phyloP scores from a whole-genome alignment of 2,113 vertebrate species.

The Nyctibius bracteatus region DNA sequence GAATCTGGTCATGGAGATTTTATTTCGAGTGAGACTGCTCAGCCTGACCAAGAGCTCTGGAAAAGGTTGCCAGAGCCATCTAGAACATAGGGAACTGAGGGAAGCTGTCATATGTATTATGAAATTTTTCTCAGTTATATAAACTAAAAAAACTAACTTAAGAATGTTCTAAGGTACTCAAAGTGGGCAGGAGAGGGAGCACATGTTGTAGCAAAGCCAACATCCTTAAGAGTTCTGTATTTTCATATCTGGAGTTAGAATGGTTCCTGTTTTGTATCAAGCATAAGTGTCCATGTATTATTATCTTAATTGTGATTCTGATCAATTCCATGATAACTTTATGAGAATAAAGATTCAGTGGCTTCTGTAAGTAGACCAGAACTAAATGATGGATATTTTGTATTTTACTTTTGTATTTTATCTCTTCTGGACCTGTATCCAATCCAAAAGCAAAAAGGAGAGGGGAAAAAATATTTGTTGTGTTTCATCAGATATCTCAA shows the following conservation, averaged over 20 bases:
- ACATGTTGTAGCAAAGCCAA: background rate
- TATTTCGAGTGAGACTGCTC: background rate
- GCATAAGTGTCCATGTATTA: background rate
- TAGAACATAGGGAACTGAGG: background rate
- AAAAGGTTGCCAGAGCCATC: background rate
- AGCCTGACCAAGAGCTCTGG: background rate
- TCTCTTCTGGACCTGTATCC: background rate
- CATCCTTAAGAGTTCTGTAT: background rate
- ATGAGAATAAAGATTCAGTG: background rate
- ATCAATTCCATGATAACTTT: background rate
- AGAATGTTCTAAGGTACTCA: background rate
- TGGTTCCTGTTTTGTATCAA: background rate
- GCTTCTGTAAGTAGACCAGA: background rate
- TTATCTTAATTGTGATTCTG: background rate
- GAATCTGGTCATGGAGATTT: background rate
- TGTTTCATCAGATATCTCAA: background rate
- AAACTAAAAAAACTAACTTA: background rate
- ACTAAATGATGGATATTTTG: background rate
- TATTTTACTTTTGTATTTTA: background rate
- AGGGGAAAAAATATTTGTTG: background rate
- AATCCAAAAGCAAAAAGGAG: background rate
- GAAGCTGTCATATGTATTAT: background rate
- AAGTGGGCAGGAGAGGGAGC: slow-evolving; percentile 14
- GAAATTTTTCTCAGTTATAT: background rate
- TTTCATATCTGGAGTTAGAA: background rate